Evolutionary conservation across 1,140 invertebrate species (phyloP).

Genomic region (Saccostrea echinata): DNA sequence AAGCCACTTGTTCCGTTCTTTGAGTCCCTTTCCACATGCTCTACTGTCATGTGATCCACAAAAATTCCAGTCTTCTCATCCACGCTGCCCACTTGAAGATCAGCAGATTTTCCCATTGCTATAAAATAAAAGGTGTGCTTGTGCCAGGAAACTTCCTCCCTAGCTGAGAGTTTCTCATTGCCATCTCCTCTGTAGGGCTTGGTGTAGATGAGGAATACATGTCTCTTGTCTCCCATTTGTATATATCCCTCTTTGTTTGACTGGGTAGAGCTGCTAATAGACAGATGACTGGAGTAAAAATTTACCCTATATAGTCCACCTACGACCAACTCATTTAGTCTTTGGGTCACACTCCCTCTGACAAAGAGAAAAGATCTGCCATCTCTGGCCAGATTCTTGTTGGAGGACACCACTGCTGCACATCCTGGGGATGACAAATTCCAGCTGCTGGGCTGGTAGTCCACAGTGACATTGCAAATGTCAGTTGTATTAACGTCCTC

Average conservation of each 20-base stretch:
- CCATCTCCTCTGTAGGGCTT: slow-evolving; percentile 54
- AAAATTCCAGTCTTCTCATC: slow-evolving; percentile 46
- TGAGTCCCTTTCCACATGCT: slow-evolving; percentile 48
- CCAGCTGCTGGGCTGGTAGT: slow-evolving; percentile 41
- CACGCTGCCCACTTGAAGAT: slow-evolving; percentile 42
- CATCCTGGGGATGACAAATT: slow-evolving; percentile 18
- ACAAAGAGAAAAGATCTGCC: slow-evolving; percentile 51
- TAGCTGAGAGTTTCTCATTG: not conserved
- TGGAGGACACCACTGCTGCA: slow-evolving; percentile 43
- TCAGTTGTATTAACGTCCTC: slow-evolving; percentile 30
- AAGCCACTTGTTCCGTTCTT: slow-evolving; percentile 11
- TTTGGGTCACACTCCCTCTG: slow-evolving; percentile 49
- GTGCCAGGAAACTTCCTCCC: slow-evolving; percentile 59
- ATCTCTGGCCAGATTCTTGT: slow-evolving; percentile 42
- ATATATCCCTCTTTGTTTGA: slow-evolving; percentile 58
- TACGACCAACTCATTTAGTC: not conserved
- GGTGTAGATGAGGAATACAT: slow-evolving; percentile 60
- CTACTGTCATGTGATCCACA: slow-evolving; percentile 53
- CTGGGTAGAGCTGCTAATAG: slow-evolving; percentile 37
- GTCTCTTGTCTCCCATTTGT: slow-evolving; percentile 46
- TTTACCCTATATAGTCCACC: slow-evolving; percentile 50
- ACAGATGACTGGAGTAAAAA: slow-evolving; percentile 55
- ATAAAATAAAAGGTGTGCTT: slow-evolving; percentile 58
- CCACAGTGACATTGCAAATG: slow-evolving; percentile 22
- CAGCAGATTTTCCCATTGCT: slow-evolving; percentile 14